Conservation (phyloP, 2,888 invertebrate species). For the Pherbina coryleti region DNA sequence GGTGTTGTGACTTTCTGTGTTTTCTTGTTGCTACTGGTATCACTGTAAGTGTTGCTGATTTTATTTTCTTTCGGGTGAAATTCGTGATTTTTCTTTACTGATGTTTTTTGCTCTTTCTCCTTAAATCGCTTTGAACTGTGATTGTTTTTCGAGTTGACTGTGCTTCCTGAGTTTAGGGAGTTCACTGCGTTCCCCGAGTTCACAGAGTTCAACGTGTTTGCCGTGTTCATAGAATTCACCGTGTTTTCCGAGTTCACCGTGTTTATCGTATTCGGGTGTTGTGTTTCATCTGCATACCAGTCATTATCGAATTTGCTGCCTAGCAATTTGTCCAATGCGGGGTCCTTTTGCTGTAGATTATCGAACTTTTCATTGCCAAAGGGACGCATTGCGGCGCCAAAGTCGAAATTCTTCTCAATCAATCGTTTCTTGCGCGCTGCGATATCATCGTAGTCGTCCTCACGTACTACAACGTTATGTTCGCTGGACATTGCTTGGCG, state of each 20-base stretch:
- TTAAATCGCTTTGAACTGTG: too few relatives aligned
- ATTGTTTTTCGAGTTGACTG: too few relatives aligned
- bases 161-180: too few relatives aligned
- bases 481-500: background rate
- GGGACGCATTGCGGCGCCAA: background rate
- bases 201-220: too few relatives aligned
- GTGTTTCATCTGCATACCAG: constrained; percentile 32
- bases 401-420: background rate
- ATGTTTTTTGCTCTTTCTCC: too few relatives aligned
- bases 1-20: background rate
- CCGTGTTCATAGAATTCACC: too few relatives aligned
- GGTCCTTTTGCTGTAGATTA: constrained; percentile 43
- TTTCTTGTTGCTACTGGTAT: constrained; percentile 4
- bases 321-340: constrained; percentile 32
- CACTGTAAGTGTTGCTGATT: background rate
- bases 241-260: too few relatives aligned
- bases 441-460: constrained; percentile 40
- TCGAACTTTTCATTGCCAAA: constrained; percentile 44
- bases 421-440: constrained; percentile 9
- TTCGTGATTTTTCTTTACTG: too few relatives aligned
- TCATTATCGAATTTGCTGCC: constrained; percentile 46
- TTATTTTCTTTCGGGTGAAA: background rate
- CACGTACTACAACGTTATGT: constrained; percentile 39
- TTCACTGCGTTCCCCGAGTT: too few relatives aligned
- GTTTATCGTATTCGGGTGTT: too few relatives aligned